Base-by-base conservation (phyloP, 2,888 invertebrate species). In the Chaetogeoica ovagalla region DNA sequence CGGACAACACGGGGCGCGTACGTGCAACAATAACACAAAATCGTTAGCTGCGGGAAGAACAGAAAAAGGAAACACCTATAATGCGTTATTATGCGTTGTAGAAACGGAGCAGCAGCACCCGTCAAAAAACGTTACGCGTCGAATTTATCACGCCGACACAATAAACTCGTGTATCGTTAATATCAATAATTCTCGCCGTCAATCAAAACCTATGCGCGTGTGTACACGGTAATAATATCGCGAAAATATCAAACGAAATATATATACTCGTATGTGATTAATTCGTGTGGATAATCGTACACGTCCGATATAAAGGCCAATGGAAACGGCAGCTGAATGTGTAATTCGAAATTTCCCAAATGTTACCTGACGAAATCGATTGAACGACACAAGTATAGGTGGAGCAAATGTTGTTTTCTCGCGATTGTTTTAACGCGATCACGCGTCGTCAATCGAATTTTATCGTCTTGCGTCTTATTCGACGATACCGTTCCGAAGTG, bases 91-190 rank as follows among this genome's bases (percentile, higher is more conserved):
- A 48, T 30, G n/a, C 5, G 5, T n/a, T 48, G 13, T 7, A 57
- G 19, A 57, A n/a, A 2, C 4, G 5, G 3, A 59, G 4, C 3
- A n/a, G 21, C 17, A 37, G 21, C 3, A 63, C 37, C 63, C 37
- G 37, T 55, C 21, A 73, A 73, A 73, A 73, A 73, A 17, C 8
- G 13, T 62, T n/a, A n/a, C 52, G 37, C 63, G 37, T 63, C 21
- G 37, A 30, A 55, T 37, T 55, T 63, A 37, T 63, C 0, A 37
- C 17, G 5, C 63, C 37, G 52, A 63, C 63, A 63, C 4, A 63
- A 63, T 55, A 74, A 4, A 21, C 9, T 62, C 52, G 0, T n/a
- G n/a, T 11, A 60, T 43, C 59, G 19, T 71, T 71, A 71, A 71
- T 43, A 71, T 71, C 23, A 60, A 30, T 30, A 30, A 71, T 71